Conservation (phyloP, 2,113 vertebrate genomes). For the Antechinus flavipes region DNA sequence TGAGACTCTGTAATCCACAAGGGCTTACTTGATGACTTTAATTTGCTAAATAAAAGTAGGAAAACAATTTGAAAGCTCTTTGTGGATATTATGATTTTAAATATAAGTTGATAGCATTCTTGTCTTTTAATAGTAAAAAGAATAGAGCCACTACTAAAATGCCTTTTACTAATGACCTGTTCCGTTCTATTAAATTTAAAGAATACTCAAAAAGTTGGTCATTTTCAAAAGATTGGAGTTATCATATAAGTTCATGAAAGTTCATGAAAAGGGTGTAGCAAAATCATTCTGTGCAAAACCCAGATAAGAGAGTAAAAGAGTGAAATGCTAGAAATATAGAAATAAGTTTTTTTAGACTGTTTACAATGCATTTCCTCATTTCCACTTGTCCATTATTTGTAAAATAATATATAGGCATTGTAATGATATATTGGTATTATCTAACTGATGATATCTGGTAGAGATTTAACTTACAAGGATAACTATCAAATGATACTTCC, state of each 20-base stretch:
- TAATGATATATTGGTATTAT: conserved; percentile 20
- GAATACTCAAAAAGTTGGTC: conserved; percentile 10
- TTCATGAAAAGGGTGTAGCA: not conserved
- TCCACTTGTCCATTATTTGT: too few species aligned
- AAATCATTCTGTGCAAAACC: conserved; percentile 6
- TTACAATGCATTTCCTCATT: not conserved
- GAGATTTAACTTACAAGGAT: not conserved
- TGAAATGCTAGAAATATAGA: not conserved
- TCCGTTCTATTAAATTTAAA: conserved; percentile 9
- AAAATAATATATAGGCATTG: not conserved
- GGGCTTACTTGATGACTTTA: conserved; percentile 4
- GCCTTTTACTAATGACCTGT: not conserved
- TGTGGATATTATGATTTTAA: not conserved
- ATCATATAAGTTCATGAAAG: not conserved
- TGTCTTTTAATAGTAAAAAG: conserved; percentile 17
- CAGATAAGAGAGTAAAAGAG: not conserved
- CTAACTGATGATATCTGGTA: conserved; percentile 1
- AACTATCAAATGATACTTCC: not conserved
- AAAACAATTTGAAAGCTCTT: not conserved
- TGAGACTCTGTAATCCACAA: not conserved
- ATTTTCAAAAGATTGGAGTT: not conserved
- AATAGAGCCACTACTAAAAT: conserved; percentile 5
- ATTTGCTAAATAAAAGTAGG: conserved; percentile 22
- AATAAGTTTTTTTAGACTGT: not conserved
- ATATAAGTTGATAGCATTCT: not conserved